Base-by-base conservation (phyloP, 2,797 vertebrate genomes). In the Cottoperca gobio region DNA sequence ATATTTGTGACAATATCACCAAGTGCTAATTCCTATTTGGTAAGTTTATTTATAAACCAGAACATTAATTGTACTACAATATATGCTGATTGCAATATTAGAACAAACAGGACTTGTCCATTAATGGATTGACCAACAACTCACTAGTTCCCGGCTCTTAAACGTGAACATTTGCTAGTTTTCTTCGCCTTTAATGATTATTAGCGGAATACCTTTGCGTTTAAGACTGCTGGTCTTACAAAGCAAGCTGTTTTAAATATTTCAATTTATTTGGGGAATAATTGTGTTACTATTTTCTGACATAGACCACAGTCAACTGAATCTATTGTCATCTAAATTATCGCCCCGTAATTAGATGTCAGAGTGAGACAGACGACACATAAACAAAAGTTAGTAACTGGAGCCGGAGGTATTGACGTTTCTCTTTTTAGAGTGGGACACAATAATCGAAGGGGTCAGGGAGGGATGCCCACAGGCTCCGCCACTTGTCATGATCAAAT, bases 371-470 rank as follows among this genome's bases (percentile, higher is more conserved):
- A 16, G 45, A 82, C 40, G 43, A 48, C 45, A 71, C 54, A 54
- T 49, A 62, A 84, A 80, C 40, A 83, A 67, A 65, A 52, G 55
- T 70, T 67, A 61, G 40, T 43, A 60, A 66, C 49, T 53, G 61
- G 40, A 74, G 58, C 42, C 70, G 26, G 16, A 79, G 59, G 40
- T 75, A 83, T 81, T 78, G 81, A 80, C 52, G 40, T 70, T 81
- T 78, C 48, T 26, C 33, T 53, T 55, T 64, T 75, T 57, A 53
- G 63, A 76, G 76, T 52, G 61, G 57, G 79, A 70, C 61, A 78
- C 57, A 54, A 69, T 78, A 57, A 73, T 85, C 35, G 2, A 81
- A 73, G 57, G 12, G 55, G 57, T 64, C 28, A n/a, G 48, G n/a
- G 54, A 73, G 45, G 11, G 39, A 62, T 65, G 70, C 42, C 70